phyloP scores from a whole-genome alignment of 2,113 vertebrate species.

The Monopterus albus region DNA sequence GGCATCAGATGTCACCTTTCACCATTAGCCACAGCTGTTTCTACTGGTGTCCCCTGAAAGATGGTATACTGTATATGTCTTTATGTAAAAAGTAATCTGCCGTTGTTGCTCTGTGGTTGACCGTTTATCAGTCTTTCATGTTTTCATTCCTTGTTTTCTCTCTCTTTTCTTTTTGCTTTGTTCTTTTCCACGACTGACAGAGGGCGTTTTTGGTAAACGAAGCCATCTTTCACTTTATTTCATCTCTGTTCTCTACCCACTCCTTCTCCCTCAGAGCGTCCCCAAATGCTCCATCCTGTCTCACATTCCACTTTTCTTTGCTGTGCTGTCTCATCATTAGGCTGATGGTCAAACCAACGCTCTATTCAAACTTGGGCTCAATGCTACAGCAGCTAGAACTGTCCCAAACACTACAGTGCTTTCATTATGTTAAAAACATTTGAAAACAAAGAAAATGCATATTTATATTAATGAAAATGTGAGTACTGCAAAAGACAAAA shows the following conservation, averaged over 20 bases:
- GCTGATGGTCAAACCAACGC: conserved; percentile 75
- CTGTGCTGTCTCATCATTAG: conserved; percentile 70
- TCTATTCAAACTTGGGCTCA: conserved; percentile 73
- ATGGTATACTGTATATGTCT: conserved; percentile 33
- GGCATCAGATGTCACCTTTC: conserved; percentile 18
- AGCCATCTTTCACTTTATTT: conserved; percentile 81
- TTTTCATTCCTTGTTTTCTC: conserved; percentile 78
- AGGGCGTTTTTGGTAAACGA: conserved; percentile 89
- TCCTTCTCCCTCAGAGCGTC: conserved; percentile 31
- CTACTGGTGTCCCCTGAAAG: conserved; percentile 33
- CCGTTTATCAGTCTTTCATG: conserved; percentile 77
- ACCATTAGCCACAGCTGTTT: conserved; percentile 33
- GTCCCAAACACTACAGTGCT: not conserved
- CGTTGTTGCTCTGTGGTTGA: conserved; percentile 75
- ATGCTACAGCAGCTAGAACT: not conserved
- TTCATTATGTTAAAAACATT: conserved; percentile 12
- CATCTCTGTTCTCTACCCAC: conserved; percentile 11
- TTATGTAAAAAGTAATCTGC: conserved; percentile 38
- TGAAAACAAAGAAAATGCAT: not conserved
- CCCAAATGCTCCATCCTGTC: conserved; percentile 37
- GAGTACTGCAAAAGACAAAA: no score
- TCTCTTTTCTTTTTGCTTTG: conserved; percentile 75
- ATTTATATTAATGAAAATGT: no score
- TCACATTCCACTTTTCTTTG: conserved; percentile 69
- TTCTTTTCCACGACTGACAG: conserved; percentile 87